These are phyloP conservation scores for Etheostoma cragini DNA, from an alignment of 2,113 vertebrate genomes.

Conservation along the genomic window DNA sequence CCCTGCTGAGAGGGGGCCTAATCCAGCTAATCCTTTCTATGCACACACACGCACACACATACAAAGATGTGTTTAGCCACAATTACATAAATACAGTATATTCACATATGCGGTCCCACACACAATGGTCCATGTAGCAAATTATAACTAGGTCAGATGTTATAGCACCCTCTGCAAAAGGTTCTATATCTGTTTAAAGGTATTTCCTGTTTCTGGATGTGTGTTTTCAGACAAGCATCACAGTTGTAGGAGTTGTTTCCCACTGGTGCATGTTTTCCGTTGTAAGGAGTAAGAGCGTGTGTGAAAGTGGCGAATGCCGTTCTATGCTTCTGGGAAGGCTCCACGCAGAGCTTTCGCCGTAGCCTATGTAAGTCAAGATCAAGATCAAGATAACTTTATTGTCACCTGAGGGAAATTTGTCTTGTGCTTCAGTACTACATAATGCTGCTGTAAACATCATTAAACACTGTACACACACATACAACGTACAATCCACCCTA, in stretches of 20 bases:
- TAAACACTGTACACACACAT: too few species aligned
- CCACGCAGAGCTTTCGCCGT: too few species aligned
- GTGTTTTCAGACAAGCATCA: background rate
- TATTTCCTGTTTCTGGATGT: background rate
- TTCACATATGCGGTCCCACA: background rate
- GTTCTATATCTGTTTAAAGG: background rate
- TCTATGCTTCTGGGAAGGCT: too few species aligned
- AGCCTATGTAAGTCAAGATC: too few species aligned
- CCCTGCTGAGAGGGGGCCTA: constrained; percentile 77
- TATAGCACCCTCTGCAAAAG: background rate
- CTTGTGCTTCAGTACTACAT: too few species aligned
- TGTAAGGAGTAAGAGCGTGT: constrained; percentile 59
- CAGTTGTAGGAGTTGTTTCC: constrained; percentile 29
- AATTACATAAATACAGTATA: constrained; percentile 29
- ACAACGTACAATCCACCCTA: too few species aligned
- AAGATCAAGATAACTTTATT: too few species aligned
- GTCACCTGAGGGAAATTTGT: too few species aligned
- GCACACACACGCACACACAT: constrained; percentile 63
- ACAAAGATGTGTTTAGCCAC: constrained; percentile 48
- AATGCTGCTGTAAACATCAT: too few species aligned
- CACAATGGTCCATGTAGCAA: background rate
- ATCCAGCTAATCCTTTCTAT: constrained; percentile 85
- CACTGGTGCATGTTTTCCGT: constrained; percentile 66
- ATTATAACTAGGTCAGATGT: background rate
- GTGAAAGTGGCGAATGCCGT: constrained; percentile 32